These are phyloP conservation scores for Popillia japonica DNA, from an alignment of 1,140 invertebrate genomes.

Conservation along the genomic window DNA sequence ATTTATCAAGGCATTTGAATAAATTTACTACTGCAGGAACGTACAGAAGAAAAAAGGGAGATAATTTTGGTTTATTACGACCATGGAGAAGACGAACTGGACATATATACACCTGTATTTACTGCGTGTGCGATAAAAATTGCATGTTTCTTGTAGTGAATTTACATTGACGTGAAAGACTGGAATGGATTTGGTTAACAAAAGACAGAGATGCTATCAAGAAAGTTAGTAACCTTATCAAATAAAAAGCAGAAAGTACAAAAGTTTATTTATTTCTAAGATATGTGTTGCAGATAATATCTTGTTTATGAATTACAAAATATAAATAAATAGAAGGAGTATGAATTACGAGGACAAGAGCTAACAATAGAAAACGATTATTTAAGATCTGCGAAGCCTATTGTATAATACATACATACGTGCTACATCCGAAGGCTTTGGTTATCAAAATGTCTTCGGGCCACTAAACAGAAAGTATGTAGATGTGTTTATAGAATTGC, in stretches of 20 bases:
- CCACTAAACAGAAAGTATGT: no score
- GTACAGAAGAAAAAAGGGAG: slow-evolving; percentile 28
- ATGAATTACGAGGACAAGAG: no score
- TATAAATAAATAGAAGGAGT: no score
- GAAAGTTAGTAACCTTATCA: not conserved
- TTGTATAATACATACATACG: no score
- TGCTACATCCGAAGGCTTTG: no score
- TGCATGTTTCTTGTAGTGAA: not conserved
- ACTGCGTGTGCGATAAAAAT: slow-evolving; percentile 29
- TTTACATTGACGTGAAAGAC: slow-evolving; percentile 2
- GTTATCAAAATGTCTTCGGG: no score
- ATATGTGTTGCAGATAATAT: not conserved
- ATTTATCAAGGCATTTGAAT: slow-evolving; percentile 42
- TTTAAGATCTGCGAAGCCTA: no score
- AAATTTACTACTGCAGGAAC: slow-evolving; percentile 38
- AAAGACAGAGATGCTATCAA: not conserved
- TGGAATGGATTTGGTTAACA: slow-evolving; percentile 15
- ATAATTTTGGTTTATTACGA: slow-evolving; percentile 39
- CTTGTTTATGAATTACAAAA: not conserved
- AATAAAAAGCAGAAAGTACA: not conserved
- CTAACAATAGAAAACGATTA: no score
- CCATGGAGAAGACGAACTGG: slow-evolving; percentile 9
- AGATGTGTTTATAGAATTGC: no score
- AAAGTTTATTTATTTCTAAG: slow-evolving; percentile 3
- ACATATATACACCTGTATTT: slow-evolving; percentile 37